Evolutionary conservation across 1,140 invertebrate species (phyloP), one percentile per base, ranked within the genome.

Genomic region (Hydropsyche tenuis): DNA sequence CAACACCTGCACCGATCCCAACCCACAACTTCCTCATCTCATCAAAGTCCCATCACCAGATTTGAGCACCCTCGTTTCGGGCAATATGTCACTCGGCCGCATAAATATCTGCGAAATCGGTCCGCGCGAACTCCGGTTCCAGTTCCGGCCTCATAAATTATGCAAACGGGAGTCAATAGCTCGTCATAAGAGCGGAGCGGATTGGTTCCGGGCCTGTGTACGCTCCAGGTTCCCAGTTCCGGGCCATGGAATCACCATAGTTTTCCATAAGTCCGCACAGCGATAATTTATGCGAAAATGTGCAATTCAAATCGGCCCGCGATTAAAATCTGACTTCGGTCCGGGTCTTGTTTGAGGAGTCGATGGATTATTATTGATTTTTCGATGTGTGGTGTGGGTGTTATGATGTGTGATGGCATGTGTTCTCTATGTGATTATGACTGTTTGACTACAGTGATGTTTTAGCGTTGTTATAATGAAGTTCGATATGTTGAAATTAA

Each of bases 301-400:
- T 70, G 68, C 68, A 70, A 70, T 70, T 70, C 68, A 70, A 70
- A 70, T 70, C 68, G 68, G 48, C 6, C 68, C 20, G 68, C 30
- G 30, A 70, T 70, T 70, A 70, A 70, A 70, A 70, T 70, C 68
- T 56, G 18, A 37, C 48, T 46, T 43, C 9, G 30, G 9, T 3
- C 9, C 9, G 30, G 30, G 30, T 4, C 30, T 4, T 3, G 3
- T 37, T 9, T 4, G 3, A 37, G 30, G 3, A 3, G 9, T 37
- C 30, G 30, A 37, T 4, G 30, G 9, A 37, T 37, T 37, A 9
- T 4, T n/a, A n/a, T n/a, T n/a, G n/a, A n/a, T n/a, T 37, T 37
- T 37, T 37, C 30, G 30, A 3, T 37, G 9, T 37, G 9, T 37
- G 30, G 3, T 9, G 30, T 4, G 3, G 30, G 30, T 9, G 3